These are phyloP conservation scores for Cyprinodon diabolis DNA, from an alignment of 2,797 vertebrate species.

Conservation along the genomic window DNA sequence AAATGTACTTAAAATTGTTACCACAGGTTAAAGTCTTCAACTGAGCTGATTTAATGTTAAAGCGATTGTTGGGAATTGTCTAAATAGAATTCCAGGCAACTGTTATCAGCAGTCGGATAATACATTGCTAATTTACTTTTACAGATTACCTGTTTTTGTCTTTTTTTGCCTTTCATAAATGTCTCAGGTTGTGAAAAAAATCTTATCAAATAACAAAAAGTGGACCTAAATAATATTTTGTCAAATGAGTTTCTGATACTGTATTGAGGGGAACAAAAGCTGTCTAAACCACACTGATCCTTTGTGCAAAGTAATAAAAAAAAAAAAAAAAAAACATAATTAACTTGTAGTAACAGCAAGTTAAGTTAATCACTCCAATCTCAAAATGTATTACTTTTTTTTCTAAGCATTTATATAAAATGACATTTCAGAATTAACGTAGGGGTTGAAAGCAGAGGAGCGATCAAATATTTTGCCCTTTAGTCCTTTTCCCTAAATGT, in stretches of 20 bases:
- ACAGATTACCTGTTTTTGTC: background rate
- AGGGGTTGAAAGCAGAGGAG: too few species aligned
- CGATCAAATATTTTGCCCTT: too few species aligned
- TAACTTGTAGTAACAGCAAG: background rate
- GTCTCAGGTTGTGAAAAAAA: background rate
- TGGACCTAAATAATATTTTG: background rate
- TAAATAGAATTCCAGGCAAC: background rate
- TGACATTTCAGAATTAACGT: background rate
- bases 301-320: background rate
- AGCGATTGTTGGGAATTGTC: background rate
- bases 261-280: background rate
- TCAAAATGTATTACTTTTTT: background rate
- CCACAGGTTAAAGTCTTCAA: conserved; percentile 53
- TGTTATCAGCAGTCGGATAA: background rate
- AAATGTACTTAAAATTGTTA: conserved; percentile 38
- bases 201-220: background rate
- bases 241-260: background rate
- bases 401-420: background rate
- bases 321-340: background rate
- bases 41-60: conserved; percentile 59
- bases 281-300: background rate
- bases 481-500: background rate
- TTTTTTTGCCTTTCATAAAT: background rate
- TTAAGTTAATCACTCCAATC: background rate
- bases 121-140: background rate